phyloP scores from a whole-genome alignment of 2,797 vertebrate genomes.

The Sus cebifrons region DNA sequence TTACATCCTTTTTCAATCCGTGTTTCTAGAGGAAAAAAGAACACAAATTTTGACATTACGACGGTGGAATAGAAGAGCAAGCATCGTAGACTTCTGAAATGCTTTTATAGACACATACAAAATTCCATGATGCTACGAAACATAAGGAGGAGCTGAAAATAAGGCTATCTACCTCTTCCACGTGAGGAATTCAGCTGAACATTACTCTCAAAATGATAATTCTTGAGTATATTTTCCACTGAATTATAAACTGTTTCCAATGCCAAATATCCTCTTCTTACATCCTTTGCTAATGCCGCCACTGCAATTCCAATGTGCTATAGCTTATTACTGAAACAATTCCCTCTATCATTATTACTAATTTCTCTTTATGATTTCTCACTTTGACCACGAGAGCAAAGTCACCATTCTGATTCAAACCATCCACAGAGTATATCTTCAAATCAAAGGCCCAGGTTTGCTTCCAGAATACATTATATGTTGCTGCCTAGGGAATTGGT shows the following conservation, averaged over 20 bases:
- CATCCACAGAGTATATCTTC: slow-evolving; percentile 80
- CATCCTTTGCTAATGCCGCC: neutral
- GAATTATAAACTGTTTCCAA: slow-evolving; percentile 58
- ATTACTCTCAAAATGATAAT: slow-evolving; percentile 40
- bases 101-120: slow-evolving; percentile 44
- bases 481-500: neutral
- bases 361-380: slow-evolving; percentile 47
- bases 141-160: slow-evolving; percentile 31
- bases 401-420: slow-evolving; percentile 68
- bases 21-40: slow-evolving; percentile 62
- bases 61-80: slow-evolving; percentile 19
- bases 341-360: slow-evolving; percentile 37
- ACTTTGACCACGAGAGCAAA: slow-evolving; percentile 51
- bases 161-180: slow-evolving; percentile 51
- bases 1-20: slow-evolving; percentile 57
- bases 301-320: neutral
- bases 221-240: slow-evolving; percentile 30
- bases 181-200: slow-evolving; percentile 5
- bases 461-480: slow-evolving; percentile 62
- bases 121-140: slow-evolving; percentile 45
- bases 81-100: slow-evolving; percentile 14
- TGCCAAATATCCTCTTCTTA: slow-evolving; percentile 33
- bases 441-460: slow-evolving; percentile 26
- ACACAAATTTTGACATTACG: slow-evolving; percentile 36
- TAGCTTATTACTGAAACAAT: slow-evolving; percentile 43